These are phyloP conservation scores for Loriculus beryllinus DNA, from an alignment of 2,797 vertebrate species.

Conservation along the genomic window DNA sequence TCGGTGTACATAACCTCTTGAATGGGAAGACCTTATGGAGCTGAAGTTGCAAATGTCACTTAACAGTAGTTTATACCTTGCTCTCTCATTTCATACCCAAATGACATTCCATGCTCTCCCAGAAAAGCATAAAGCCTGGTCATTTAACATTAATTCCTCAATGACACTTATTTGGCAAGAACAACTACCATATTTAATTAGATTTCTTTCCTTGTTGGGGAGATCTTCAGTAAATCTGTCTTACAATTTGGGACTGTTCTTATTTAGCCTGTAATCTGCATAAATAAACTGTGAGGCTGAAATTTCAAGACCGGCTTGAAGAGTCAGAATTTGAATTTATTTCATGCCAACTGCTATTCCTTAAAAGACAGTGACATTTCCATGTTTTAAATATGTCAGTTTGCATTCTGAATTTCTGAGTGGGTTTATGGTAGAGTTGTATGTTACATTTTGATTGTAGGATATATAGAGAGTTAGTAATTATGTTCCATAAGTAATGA, in stretches of 20 bases:
- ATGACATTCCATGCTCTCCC: not conserved
- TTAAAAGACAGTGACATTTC: not conserved
- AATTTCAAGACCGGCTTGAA: not conserved
- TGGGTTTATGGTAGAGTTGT: not conserved
- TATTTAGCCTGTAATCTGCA: not conserved
- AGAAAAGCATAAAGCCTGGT: not conserved
- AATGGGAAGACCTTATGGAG: not conserved
- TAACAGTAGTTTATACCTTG: constrained; percentile 1
- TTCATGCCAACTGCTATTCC: not conserved
- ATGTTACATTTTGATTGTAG: not conserved
- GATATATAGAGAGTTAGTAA: not conserved
- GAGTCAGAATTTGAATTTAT: not conserved
- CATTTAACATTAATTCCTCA: not conserved
- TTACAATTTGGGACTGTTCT: not conserved
- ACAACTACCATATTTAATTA: not conserved
- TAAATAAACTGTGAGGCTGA: not conserved
- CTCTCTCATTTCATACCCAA: not conserved
- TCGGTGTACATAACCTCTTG: not conserved
- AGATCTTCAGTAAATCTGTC: not conserved
- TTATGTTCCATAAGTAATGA: not conserved
- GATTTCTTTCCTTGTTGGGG: not conserved
- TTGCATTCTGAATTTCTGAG: not conserved
- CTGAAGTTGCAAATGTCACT: not conserved
- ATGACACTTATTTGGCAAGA: not conserved
- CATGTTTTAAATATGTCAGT: not conserved